These are phyloP conservation scores for Discoglossus pictus DNA, from an alignment of 2,797 vertebrate species.

Conservation along the genomic window DNA sequence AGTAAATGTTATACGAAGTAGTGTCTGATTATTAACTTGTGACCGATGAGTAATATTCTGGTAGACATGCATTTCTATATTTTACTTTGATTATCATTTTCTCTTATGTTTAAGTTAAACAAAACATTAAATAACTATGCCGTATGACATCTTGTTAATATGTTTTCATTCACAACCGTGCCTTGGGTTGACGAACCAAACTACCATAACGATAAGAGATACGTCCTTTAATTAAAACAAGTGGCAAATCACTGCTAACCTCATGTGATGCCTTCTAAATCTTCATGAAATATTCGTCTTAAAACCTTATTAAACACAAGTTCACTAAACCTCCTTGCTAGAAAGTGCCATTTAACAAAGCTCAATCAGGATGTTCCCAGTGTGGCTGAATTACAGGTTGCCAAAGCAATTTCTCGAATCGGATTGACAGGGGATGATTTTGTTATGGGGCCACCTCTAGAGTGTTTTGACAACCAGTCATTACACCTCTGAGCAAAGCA, in stretches of 20 bases:
- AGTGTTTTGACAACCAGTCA: conserved; percentile 99
- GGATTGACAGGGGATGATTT: conserved; percentile 99
- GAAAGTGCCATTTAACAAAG: conserved; percentile 98
- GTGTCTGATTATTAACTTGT: neutral
- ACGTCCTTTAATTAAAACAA: conserved; percentile 89
- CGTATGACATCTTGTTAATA: conserved; percentile 82
- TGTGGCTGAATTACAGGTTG: conserved; percentile 96
- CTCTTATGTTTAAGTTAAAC: conserved; percentile 83
- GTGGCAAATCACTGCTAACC: conserved; percentile 98
- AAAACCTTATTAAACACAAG: conserved; percentile 96
- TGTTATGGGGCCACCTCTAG: conserved; percentile 93
- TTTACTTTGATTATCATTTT: conserved; percentile 78
- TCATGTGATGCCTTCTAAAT: conserved; percentile 77
- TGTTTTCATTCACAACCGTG: conserved; percentile 86
- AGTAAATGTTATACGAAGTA: conserved; percentile 6
- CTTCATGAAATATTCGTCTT: conserved; percentile 84
- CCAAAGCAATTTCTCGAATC: conserved; percentile 83
- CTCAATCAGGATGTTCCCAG: conserved; percentile 86
- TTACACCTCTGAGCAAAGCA: conserved; percentile 92
- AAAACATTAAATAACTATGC: conserved; percentile 79
- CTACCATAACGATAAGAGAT: conserved; percentile 88
- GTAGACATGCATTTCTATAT: conserved; percentile 58
- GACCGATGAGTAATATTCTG: conserved; percentile 1
- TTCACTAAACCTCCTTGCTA: conserved; percentile 96
- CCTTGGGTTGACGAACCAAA: conserved; percentile 84